Percentiles rank a stretch among this genome's conserved stretches.
These are phyloP conservation scores for Pomatorhinus ruficollis DNA, from an alignment of 2,113 vertebrate genomes.

Conservation along the genomic window DNA sequence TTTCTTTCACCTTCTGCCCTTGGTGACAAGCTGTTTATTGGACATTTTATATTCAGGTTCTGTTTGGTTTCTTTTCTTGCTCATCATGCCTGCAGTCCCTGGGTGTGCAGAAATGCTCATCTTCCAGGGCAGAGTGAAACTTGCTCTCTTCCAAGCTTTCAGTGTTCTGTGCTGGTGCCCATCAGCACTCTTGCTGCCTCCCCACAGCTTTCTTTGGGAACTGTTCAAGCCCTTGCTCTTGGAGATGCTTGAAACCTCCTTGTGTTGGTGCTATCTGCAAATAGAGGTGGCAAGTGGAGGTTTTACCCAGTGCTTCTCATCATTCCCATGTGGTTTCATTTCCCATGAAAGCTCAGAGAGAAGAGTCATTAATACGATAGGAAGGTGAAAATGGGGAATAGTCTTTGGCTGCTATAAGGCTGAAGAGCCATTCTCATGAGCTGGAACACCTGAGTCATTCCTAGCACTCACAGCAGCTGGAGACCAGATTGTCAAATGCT, in stretches of 20 bases:
- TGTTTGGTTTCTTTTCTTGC: background rate
- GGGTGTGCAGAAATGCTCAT: background rate
- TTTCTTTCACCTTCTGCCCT: background rate
- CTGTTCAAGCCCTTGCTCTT: accelerated
- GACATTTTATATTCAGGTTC: background rate
- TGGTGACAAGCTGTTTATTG: background rate
- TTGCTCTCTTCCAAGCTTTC: background rate
- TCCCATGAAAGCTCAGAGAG: background rate
- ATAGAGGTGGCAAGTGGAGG: background rate
- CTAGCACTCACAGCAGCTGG: background rate
- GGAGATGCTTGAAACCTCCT: background rate
- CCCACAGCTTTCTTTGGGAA: no score
- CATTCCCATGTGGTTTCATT: background rate
- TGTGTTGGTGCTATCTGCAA: background rate
- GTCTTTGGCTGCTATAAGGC: background rate
- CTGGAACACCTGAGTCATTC: background rate
- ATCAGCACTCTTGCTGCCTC: background rate
- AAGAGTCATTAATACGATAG: background rate
- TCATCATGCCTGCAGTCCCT: accelerated
- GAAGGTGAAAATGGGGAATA: background rate
- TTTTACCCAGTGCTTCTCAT: background rate
- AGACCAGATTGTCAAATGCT: background rate
- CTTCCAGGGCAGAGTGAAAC: background rate
- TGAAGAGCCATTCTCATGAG: background rate
- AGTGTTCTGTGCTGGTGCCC: background rate